phyloP scores from a whole-genome alignment of 2,888 invertebrate species.

The Trachelus stipa region DNA sequence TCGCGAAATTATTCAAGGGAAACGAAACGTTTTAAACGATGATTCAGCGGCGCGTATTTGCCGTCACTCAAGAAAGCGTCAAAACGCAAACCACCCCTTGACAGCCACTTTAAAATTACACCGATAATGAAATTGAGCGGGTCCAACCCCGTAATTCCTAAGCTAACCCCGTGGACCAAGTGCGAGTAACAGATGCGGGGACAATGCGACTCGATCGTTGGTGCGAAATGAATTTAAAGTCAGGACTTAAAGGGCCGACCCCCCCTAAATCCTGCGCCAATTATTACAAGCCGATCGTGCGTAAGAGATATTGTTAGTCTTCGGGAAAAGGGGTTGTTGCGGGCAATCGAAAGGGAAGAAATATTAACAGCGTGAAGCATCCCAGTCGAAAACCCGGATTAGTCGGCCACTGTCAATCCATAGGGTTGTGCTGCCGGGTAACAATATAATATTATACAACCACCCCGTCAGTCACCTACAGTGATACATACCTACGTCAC shows the following conservation, averaged over 20 bases:
- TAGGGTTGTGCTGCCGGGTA: not conserved
- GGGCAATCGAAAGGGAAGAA: slow-evolving; percentile 28
- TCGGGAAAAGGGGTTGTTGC: slow-evolving; percentile 27
- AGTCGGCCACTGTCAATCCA: not conserved
- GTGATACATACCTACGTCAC: slow-evolving; percentile 10
- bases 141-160: slow-evolving; percentile 52
- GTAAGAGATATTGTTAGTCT: slow-evolving; percentile 62
- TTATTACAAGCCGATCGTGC: slow-evolving; percentile 64
- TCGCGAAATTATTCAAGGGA: slow-evolving; percentile 26
- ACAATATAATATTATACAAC: slow-evolving; percentile 25
- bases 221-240: slow-evolving; percentile 65
- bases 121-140: slow-evolving; percentile 65
- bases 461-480: not conserved
- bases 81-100: slow-evolving; percentile 50
- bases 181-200: slow-evolving; percentile 61
- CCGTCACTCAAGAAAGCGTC: slow-evolving; percentile 48
- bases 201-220: slow-evolving; percentile 61
- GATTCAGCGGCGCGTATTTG: slow-evolving; percentile 40
- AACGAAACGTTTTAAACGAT: slow-evolving; percentile 45
- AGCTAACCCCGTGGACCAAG: slow-evolving; percentile 44
- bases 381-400: not conserved
- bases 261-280: slow-evolving; percentile 46
- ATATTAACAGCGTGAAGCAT: slow-evolving; percentile 21
- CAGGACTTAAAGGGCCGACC: slow-evolving; percentile 45
- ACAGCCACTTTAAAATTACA: slow-evolving; percentile 66